Evolutionary conservation across 2,797 vertebrate genomes (phyloP), one percentile per base, ranked within the genome.

Genomic region (Helicolenus hilgendorfi): DNA sequence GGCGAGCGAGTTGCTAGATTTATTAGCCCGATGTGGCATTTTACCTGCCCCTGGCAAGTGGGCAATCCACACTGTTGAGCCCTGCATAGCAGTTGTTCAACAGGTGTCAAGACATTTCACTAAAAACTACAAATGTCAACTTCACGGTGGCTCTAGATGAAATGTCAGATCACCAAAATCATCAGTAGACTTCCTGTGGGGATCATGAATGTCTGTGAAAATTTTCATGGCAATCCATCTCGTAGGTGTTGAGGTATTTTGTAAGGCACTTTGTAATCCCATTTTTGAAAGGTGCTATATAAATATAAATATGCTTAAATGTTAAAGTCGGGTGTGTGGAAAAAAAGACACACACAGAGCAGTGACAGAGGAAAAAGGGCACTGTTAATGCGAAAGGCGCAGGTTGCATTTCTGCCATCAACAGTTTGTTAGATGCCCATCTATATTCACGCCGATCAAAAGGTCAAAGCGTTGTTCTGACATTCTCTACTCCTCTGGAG

Each of bases 391-490:
- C 5, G 72, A 93, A 89, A 90, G 84, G 91, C 79, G 81, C 88
- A 78, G 89, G 92, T 77, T 79, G 77, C 87, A 79, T 92, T 91
- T 76, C 64, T 86, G 77, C 87, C 81, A 89, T 72, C 84, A 78
- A 31, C 87, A 55, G 71, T 81, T 77, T 74, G 81, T 88, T 89
- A 90, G 92, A 86, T 87, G 84, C 69, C 91, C 92, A 88, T 96
- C 94, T 95, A 93, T 91, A 94, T 93, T 95, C 91, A 80, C 84
- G 22, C 63, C 56, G 38, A 94, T 96, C 93, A 92, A 95, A 96
- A 96, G 95, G 96, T 96, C 94, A 96, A 62, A 90, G 79, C 45
- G 33, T 85, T 89, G 94, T 91, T 92, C 94, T 95, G 95, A 95
- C 93, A 96, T 96, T 95, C 92, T 94, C 91, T 20, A 67, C 92